Evolutionary conservation across 2,797 vertebrate species (phyloP).

Genomic region (Anguilla pacifica): DNA sequence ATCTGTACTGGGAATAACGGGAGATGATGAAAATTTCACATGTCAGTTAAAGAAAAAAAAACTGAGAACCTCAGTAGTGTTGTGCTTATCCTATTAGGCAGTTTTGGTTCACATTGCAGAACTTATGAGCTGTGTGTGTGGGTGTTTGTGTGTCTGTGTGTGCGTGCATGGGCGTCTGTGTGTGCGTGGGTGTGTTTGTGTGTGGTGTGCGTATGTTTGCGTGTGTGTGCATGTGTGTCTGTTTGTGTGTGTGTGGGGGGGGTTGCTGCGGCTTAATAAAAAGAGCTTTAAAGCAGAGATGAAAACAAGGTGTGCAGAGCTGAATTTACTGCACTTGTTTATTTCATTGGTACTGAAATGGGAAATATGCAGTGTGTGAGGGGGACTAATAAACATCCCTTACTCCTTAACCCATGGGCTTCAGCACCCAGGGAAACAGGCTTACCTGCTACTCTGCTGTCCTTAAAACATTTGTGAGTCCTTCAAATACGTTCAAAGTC

Average conservation of each 20-base stretch:
- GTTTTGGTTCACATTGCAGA: conserved; percentile 18
- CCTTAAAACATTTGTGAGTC: background rate
- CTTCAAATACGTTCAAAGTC: background rate
- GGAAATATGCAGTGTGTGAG: background rate
- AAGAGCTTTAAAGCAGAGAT: background rate
- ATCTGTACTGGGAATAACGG: background rate
- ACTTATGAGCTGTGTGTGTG: background rate
- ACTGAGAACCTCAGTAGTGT: conserved; percentile 5
- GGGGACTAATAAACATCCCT: background rate
- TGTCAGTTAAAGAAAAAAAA: background rate
- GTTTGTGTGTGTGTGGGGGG: too few species aligned
- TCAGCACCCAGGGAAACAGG: background rate
- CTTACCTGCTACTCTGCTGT: background rate
- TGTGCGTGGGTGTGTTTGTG: too few species aligned
- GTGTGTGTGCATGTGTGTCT: too few species aligned
- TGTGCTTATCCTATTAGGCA: conserved; percentile 27
- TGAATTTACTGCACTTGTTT: conserved; percentile 4
- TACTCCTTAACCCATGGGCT: background rate
- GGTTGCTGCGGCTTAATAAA: background rate
- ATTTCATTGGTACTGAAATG: background rate
- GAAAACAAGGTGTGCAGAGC: background rate
- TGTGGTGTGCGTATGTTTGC: too few species aligned
- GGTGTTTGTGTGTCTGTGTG: too few species aligned
- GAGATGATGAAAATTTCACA: conserved; percentile 14
- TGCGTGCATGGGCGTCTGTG: too few species aligned